phyloP scores from a whole-genome alignment of 2,888 invertebrate genomes.

The Amphipoea oculea region DNA sequence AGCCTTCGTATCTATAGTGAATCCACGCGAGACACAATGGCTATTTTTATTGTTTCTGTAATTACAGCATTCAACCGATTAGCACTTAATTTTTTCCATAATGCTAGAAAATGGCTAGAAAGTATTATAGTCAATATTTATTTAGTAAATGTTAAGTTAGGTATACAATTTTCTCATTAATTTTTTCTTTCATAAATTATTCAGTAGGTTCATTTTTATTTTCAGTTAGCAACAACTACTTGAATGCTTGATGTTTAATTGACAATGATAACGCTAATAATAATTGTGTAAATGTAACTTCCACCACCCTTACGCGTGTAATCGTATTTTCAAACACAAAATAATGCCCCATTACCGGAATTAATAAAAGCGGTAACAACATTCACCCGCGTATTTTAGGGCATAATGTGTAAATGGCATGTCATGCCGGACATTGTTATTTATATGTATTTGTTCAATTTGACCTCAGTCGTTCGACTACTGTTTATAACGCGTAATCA shows the following conservation, averaged over 20 bases:
- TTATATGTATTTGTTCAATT: slow-evolving; percentile 53
- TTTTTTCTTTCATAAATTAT: background rate
- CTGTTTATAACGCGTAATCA: slow-evolving; percentile 44
- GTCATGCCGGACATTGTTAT: slow-evolving; percentile 41
- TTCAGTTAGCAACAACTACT: background rate
- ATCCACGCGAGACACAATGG: too few relatives aligned
- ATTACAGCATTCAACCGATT: too few relatives aligned
- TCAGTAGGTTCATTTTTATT: background rate
- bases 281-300: background rate
- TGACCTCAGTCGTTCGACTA: slow-evolving; percentile 42
- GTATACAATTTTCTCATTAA: background rate
- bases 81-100: background rate
- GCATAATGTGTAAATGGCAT: slow-evolving; percentile 58
- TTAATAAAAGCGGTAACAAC: slow-evolving; percentile 43
- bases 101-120: too few relatives aligned
- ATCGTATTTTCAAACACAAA: slow-evolving; percentile 12
- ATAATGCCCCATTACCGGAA: slow-evolving; percentile 36
- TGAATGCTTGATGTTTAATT: background rate
- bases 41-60: too few relatives aligned
- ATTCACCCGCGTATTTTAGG: slow-evolving; percentile 33
- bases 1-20: too few relatives aligned
- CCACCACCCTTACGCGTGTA: slow-evolving; percentile 3
- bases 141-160: background rate
- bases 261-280: background rate
- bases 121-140: background rate